A percentile compares a stretch with the other conserved stretches of the same genome.
Evolutionary conservation across 2,888 invertebrate species (phyloP).

Genomic region (Erebia palarica): DNA sequence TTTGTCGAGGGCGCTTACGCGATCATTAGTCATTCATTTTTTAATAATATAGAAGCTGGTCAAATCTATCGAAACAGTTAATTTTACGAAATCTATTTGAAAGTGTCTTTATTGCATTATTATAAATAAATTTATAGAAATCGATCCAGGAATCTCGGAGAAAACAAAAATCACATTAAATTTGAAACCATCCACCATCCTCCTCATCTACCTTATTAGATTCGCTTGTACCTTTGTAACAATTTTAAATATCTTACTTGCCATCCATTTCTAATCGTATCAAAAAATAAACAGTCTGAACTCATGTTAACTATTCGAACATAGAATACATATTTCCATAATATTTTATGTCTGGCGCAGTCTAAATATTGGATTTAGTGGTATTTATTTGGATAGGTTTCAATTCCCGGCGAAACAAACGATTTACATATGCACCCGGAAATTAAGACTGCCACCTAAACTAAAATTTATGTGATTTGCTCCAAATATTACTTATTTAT

Average conservation of each 20-base stretch:
- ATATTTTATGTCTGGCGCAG: constrained; percentile 8
- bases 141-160: too few species aligned
- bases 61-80: too few species aligned
- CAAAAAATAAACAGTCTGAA: not conserved
- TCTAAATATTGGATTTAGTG: constrained; percentile 14
- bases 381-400: constrained; percentile 28
- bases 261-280: not conserved
- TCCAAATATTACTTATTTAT: not conserved
- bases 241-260: not conserved
- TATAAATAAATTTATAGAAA: too few species aligned
- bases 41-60: too few species aligned
- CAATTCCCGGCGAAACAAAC: constrained; percentile 29
- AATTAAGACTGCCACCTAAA: constrained; percentile 39
- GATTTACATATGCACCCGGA: constrained; percentile 37
- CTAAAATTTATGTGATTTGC: constrained; percentile 33
- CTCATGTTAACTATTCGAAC: not conserved
- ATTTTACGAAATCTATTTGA: too few species aligned
- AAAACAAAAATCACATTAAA: too few species aligned
- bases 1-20: too few species aligned
- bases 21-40: too few species aligned
- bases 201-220: too few species aligned
- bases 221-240: too few species aligned
- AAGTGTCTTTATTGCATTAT: too few species aligned
- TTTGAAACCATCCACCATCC: too few species aligned
- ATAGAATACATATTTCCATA: not conserved